These are phyloP conservation scores for Lamellibrachia satsuma DNA, from an alignment of 2,888 invertebrate species.

Conservation along the genomic window DNA sequence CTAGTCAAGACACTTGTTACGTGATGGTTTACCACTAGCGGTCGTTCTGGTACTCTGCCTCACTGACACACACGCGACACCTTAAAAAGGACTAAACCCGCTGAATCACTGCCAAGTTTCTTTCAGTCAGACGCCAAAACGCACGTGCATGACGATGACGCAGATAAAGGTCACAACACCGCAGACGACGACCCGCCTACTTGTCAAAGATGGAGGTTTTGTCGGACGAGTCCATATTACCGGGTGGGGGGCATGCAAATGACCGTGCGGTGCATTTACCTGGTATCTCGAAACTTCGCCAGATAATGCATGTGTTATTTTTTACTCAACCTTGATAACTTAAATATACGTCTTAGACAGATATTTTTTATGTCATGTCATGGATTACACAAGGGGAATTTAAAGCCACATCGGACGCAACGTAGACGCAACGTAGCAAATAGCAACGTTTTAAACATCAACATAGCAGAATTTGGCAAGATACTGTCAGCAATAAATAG, in stretches of 20 bases:
- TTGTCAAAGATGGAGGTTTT: not conserved
- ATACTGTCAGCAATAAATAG: not conserved
- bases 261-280: not conserved
- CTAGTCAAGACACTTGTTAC: not conserved
- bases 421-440: too few species aligned
- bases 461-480: not conserved
- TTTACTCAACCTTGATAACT: not conserved
- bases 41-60: not conserved
- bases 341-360: too few species aligned
- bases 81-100: not conserved
- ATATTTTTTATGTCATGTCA: too few species aligned
- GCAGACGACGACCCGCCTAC: not conserved
- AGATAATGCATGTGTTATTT: not conserved
- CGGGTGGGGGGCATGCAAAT: not conserved
- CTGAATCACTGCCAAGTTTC: conserved; percentile 17
- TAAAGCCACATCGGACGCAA: too few species aligned
- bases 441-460: not conserved
- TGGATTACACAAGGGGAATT: too few species aligned
- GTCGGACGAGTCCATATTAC: not conserved
- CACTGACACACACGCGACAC: not conserved
- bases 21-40: not conserved
- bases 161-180: conserved; percentile 12
- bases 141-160: not conserved
- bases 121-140: not conserved
- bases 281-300: not conserved